Evolutionary conservation across 2,797 vertebrate genomes (phyloP), one percentile per base, ranked within the genome.

Genomic region (Novumbra hubbsi): DNA sequence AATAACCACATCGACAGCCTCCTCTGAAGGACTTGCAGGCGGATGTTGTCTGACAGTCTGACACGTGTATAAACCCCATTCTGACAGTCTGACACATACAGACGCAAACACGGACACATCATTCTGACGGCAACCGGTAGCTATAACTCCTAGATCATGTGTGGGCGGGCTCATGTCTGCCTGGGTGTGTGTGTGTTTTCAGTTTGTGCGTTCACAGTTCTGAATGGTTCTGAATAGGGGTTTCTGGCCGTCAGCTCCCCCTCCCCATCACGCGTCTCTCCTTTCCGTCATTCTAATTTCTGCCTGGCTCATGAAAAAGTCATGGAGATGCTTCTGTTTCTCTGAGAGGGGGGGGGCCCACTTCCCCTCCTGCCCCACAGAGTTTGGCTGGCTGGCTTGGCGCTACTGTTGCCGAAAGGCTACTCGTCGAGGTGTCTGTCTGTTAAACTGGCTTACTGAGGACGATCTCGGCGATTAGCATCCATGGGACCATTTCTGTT

Each of bases 401-500:
- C 72, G 76, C 72, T 55, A 34, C 41, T 72, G 76, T 73, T 60
- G 38, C 71, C 80, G 72, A 71, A 69, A 76, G 73, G 41, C 77
- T 57, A 52, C 62, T 75, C 68, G 74, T 80, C 76, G 68, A 7
- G 8, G 70, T 70, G 72, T 68, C 45, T 63, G 80, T 78, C 24
- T 24, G 65, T 65, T 73, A 78, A 70, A 38, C 60, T 72, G 72
- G 24, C 74, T 41, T 83, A 81, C 73, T 77, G 76, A 24, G 5
- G 64, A 77, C 70, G 68, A 68, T 78, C 57, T 32, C 60, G 63
- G 32, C 77, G 78, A 65, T 88, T 81, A 80, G 45, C 27, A 52
- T 70, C 38, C 65, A 76, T 71, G 24, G 78, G 38, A 34, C n/a
- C n/a, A n/a, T n/a, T n/a, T n/a, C 0, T 2, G 45, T 27, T 71